Conservation (phyloP, 1,140 invertebrate genomes). For the Drosophila saltans region DNA sequence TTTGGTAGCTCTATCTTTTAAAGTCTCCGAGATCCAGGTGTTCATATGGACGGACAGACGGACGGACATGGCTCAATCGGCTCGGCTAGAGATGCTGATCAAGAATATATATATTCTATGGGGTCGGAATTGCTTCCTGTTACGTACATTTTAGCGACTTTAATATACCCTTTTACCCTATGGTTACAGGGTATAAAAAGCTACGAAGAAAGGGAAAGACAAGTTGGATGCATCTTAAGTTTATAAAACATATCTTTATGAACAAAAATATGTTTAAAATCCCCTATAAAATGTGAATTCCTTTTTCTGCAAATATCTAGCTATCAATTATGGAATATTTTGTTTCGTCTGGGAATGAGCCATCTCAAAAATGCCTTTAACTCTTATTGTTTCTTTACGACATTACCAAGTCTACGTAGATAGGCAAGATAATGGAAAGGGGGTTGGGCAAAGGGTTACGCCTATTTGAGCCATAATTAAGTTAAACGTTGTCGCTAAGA, state of each 20-base stretch:
- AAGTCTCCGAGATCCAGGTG: no score
- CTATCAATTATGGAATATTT: constrained; percentile 13
- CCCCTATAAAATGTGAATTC: not conserved
- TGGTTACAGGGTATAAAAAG: constrained; percentile 14
- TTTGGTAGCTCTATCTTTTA: no score
- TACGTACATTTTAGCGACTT: no score
- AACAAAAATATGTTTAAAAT: not conserved
- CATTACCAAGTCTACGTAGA: constrained; percentile 49
- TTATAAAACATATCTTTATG: not conserved
- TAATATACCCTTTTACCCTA: no score
- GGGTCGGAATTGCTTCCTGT: no score
- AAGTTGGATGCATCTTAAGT: constrained; percentile 71
- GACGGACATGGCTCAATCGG: no score
- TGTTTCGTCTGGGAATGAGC: not conserved
- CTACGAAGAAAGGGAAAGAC: constrained; percentile 38
- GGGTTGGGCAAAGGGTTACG: constrained; percentile 42
- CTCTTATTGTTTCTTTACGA: constrained; percentile 9
- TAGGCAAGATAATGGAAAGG: not conserved
- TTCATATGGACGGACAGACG: no score
- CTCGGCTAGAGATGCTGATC: no score
- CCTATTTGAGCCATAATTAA: constrained; percentile 80
- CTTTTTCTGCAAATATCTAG: not conserved
- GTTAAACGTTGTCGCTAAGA: constrained; percentile 80
- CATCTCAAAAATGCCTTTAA: not conserved
- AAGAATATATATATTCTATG: no score